Conservation (phyloP, 2,113 vertebrate genomes). For the Pterocles burchelli region DNA sequence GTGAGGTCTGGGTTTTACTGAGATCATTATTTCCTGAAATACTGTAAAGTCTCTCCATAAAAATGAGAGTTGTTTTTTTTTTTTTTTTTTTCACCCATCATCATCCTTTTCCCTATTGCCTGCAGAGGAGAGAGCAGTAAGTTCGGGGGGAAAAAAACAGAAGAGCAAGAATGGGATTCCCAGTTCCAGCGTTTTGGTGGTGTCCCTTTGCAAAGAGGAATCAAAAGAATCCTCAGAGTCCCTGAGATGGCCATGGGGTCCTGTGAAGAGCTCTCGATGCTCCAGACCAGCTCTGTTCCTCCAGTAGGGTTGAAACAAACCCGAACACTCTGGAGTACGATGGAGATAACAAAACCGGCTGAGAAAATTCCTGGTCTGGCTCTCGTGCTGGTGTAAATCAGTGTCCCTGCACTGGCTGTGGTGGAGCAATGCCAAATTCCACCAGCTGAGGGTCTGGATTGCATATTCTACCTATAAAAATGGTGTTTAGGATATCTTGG, state of each 20-base stretch:
- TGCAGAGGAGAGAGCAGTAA: not conserved
- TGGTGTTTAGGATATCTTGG: constrained; percentile 47
- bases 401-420: not conserved
- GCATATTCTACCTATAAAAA: constrained; percentile 29
- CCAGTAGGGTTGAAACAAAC: not conserved
- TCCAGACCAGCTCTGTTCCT: not conserved
- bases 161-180: not conserved
- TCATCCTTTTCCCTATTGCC: not conserved
- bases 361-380: not conserved
- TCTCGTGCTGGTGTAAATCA: not conserved
- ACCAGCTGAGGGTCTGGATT: constrained; percentile 28
- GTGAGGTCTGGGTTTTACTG: not conserved
- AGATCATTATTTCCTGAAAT: constrained; percentile 15
- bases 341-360: not conserved
- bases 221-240: not conserved
- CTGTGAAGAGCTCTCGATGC: rapidly evolving
- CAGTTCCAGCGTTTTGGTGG: not conserved
- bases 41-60: not conserved
- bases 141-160: not conserved
- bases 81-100: not conserved
- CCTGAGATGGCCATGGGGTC: rapidly evolving
- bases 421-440: not conserved
- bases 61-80: not conserved
- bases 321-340: not conserved
- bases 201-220: not conserved